Conservation (phyloP, 2,888 invertebrate species). For the Odontothrips loti region DNA sequence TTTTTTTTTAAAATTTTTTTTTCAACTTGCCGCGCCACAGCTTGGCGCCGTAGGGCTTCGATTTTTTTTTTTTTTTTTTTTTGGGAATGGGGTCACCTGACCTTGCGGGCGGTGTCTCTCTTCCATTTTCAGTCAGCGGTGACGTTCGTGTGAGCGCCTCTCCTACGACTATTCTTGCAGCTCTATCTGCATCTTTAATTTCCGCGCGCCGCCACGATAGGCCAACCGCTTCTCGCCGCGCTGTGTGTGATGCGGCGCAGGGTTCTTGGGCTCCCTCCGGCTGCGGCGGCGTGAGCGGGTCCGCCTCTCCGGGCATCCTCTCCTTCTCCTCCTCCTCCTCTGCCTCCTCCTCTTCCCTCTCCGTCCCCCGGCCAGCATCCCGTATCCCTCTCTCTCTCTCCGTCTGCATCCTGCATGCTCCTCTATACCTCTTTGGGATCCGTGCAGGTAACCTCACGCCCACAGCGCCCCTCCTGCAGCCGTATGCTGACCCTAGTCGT, state of each 20-base stretch:
- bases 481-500: not conserved
- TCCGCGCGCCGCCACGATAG: not conserved
- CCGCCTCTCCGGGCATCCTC: too few species aligned
- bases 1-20: too few species aligned
- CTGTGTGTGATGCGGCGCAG: too few species aligned
- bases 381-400: not conserved
- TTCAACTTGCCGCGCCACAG: too few species aligned
- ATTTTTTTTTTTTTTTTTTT: too few species aligned
- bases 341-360: not conserved
- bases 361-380: not conserved
- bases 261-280: too few species aligned
- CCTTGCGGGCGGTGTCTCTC: too few species aligned
- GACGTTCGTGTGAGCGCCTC: not conserved
- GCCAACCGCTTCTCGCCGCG: not conserved
- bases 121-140: too few species aligned
- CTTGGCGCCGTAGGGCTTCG: too few species aligned
- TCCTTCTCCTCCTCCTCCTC: too few species aligned
- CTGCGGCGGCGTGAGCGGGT: too few species aligned
- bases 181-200: slow-evolving; percentile 23
- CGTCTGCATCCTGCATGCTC: not conserved
- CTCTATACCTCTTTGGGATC: not conserved
- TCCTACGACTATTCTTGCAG: not conserved
- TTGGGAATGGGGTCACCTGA: too few species aligned
- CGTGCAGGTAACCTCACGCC: slow-evolving; percentile 25
- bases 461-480: slow-evolving; percentile 3